Conservation (phyloP, 2,888 invertebrate species). For the Diadegma fenestrale region DNA sequence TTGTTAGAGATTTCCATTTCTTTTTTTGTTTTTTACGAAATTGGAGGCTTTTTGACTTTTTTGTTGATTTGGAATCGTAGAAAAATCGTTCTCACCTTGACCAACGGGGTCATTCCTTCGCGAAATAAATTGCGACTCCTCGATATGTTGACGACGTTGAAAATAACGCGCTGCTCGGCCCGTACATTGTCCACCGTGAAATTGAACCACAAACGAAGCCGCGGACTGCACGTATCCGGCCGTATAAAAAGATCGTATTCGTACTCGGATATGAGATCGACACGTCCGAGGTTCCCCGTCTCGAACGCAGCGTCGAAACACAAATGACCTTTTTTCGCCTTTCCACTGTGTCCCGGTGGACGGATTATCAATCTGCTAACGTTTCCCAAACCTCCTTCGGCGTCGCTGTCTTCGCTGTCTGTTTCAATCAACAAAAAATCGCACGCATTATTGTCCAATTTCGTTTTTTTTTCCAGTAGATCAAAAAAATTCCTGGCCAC, state of each 20-base stretch:
- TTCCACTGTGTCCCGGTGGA: slow-evolving; percentile 96
- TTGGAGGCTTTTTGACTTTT: no score
- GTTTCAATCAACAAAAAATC: slow-evolving; percentile 62
- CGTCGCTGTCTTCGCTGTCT: slow-evolving; percentile 97
- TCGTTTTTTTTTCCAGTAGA: not conserved
- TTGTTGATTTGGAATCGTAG: not conserved
- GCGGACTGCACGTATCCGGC: slow-evolving; percentile 98
- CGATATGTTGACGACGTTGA: slow-evolving; percentile 98
- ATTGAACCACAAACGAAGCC: slow-evolving; percentile 98
- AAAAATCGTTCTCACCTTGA: slow-evolving; percentile 86
- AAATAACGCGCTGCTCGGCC: slow-evolving; percentile 97
- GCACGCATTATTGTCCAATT: not conserved
- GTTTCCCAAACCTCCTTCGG: slow-evolving; percentile 97
- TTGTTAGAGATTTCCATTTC: no score
- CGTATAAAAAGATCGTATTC: slow-evolving; percentile 98
- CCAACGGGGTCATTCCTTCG: slow-evolving; percentile 96
- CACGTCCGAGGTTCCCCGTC: slow-evolving; percentile 98
- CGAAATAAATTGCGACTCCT: slow-evolving; percentile 96
- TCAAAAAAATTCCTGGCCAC: not conserved
- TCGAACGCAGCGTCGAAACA: slow-evolving; percentile 99
- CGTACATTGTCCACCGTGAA: slow-evolving; percentile 98
- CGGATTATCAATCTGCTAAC: slow-evolving; percentile 95
- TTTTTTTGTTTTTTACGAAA: no score
- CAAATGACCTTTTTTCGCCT: slow-evolving; percentile 97
- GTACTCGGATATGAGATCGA: slow-evolving; percentile 96